phyloP scores from a whole-genome alignment of 1,140 invertebrate species.

The Polyergus mexicanus region DNA sequence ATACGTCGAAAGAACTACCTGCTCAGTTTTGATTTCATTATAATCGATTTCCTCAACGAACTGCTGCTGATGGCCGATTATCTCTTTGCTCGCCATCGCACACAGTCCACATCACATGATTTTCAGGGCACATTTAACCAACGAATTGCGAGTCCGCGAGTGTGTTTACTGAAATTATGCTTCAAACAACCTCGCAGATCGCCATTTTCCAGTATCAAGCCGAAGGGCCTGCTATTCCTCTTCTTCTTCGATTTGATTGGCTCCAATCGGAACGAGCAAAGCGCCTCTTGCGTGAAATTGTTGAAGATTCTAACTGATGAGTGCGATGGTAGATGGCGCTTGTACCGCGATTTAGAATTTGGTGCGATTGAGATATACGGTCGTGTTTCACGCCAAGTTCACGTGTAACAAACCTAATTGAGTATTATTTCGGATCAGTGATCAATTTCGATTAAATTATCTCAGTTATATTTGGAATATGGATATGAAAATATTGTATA shows the following conservation, averaged over 20 bases:
- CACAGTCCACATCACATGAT: slow-evolving; percentile 77
- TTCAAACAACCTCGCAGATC: slow-evolving; percentile 64
- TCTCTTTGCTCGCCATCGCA: slow-evolving; percentile 86
- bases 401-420: too few relatives aligned
- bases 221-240: neutral
- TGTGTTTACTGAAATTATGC: slow-evolving; percentile 71
- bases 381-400: too few relatives aligned
- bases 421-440: too few relatives aligned
- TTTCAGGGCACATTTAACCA: slow-evolving; percentile 76
- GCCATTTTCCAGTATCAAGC: slow-evolving; percentile 61
- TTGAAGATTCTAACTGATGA: neutral
- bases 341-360: too few relatives aligned
- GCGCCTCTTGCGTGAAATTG: neutral
- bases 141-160: slow-evolving; percentile 19
- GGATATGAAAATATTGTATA: too few relatives aligned
- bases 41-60: slow-evolving; percentile 89
- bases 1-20: slow-evolving; percentile 81
- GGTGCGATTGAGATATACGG: too few relatives aligned
- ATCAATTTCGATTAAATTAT: too few relatives aligned
- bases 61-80: slow-evolving; percentile 84
- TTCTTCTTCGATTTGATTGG: too few relatives aligned
- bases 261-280: neutral
- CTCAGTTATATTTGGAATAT: too few relatives aligned
- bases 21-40: slow-evolving; percentile 87
- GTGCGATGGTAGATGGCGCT: neutral